A percentile compares a stretch with the other conserved stretches of the same genome.
These are phyloP conservation scores for Halictus quadricinctus DNA, from an alignment of 2,888 invertebrate species.

Conservation along the genomic window DNA sequence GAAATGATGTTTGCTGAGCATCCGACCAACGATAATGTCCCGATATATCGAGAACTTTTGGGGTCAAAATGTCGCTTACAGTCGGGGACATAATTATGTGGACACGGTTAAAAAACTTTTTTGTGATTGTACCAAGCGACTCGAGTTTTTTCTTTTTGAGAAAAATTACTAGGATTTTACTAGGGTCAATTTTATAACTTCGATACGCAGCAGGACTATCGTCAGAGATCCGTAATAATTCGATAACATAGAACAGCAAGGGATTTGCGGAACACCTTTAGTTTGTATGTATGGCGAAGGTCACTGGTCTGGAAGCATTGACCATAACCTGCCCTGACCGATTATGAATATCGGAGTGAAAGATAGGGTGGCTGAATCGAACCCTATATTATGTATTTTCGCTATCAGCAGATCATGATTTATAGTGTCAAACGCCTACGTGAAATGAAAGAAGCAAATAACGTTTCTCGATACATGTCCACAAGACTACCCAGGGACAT, in stretches of 20 bases:
- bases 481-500: no score
- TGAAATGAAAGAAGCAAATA: not conserved
- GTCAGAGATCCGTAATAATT: not conserved
- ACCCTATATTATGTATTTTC: not conserved
- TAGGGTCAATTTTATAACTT: not conserved
- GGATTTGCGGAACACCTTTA: not conserved
- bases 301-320: conserved; percentile 10
- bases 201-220: not conserved
- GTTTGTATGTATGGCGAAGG: not conserved
- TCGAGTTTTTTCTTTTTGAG: no score
- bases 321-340: not conserved
- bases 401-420: conserved; percentile 3
- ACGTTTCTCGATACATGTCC: not conserved
- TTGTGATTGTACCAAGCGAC: no score
- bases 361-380: conserved; percentile 14
- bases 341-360: conserved; percentile 5
- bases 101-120: no score
- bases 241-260: not conserved
- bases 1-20: not conserved
- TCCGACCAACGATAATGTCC: no score
- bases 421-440: not conserved
- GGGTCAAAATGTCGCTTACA: no score
- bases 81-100: no score
- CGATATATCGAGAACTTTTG: no score
- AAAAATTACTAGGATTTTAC: no score